These are phyloP conservation scores for Chromoteleia sp. DNA, from an alignment of 2,888 invertebrate species.

Conservation along the genomic window DNA sequence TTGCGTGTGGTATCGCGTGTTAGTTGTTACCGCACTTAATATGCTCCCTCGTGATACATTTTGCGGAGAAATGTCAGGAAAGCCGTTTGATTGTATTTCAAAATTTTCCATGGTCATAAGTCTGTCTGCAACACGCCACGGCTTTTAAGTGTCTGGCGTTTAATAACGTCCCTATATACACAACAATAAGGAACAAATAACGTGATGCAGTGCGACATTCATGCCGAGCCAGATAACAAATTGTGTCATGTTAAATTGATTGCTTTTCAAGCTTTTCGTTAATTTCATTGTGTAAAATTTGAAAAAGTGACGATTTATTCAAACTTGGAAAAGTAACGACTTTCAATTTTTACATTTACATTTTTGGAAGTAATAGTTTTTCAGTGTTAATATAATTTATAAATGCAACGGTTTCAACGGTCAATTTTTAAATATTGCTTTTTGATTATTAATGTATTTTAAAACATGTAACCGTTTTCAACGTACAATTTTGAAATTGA, in stretches of 20 bases:
- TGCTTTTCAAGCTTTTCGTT: too few species aligned
- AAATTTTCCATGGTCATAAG: slow-evolving; percentile 64
- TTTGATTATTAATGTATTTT: too few species aligned
- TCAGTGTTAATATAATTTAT: too few species aligned
- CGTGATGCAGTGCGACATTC: slow-evolving; percentile 51
- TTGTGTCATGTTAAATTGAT: too few species aligned
- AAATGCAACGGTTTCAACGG: too few species aligned
- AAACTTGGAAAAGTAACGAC: too few species aligned
- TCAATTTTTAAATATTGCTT: too few species aligned
- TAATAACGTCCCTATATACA: slow-evolving; percentile 57
- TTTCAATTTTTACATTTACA: too few species aligned
- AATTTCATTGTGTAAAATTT: too few species aligned
- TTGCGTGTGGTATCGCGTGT: slow-evolving; percentile 59
- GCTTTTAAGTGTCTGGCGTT: slow-evolving; percentile 48
- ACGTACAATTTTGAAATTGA: too few species aligned
- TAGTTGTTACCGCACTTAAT: slow-evolving; percentile 68
- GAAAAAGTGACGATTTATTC: neutral
- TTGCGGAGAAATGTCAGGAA: slow-evolving; percentile 65
- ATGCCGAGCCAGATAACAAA: slow-evolving; percentile 59
- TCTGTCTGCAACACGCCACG: slow-evolving; percentile 59
- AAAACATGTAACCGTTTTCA: too few species aligned
- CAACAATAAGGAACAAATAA: slow-evolving; percentile 62
- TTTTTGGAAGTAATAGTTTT: too few species aligned
- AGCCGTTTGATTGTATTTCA: slow-evolving; percentile 55
- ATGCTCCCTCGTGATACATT: slow-evolving; percentile 62